phyloP scores from a whole-genome alignment of 2,888 invertebrate genomes.

The Phengaris arion region DNA sequence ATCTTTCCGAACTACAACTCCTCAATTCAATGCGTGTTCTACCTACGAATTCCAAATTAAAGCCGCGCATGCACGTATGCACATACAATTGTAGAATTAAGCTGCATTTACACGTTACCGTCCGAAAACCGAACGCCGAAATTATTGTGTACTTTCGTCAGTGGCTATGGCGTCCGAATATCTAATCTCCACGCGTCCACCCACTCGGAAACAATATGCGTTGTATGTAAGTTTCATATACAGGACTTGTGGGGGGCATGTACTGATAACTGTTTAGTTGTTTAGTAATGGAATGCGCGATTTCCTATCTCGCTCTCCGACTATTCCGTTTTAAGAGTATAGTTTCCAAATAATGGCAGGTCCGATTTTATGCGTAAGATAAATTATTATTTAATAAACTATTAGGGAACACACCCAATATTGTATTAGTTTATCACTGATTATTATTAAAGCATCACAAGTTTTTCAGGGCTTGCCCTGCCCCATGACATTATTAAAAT shows the following conservation, averaged over 20 bases:
- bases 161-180: conserved; percentile 42
- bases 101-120: conserved; percentile 42
- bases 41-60: conserved; percentile 46
- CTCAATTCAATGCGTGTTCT: conserved; percentile 39
- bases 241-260: conserved; percentile 36
- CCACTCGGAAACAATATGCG: conserved; percentile 40
- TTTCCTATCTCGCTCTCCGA: conserved; percentile 17
- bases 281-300: conserved; percentile 24
- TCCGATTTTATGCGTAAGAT: not conserved
- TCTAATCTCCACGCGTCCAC: conserved; percentile 44
- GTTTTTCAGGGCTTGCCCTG: not conserved
- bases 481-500: not conserved
- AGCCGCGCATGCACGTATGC: conserved; percentile 41
- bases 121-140: conserved; percentile 40
- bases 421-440: no score
- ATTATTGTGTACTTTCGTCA: conserved; percentile 45
- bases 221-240: conserved; percentile 38
- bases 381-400: not conserved
- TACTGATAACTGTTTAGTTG: conserved; percentile 27
- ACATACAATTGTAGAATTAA: conserved; percentile 41
- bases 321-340: conserved; percentile 10
- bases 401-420: not conserved
- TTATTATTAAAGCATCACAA: not conserved
- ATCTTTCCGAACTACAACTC: not conserved
- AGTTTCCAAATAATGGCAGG: not conserved